A percentile compares a stretch with the other conserved stretches of the same genome.
phyloP scores from a whole-genome alignment of 2,888 invertebrate species.

The Cybosia mesomella region DNA sequence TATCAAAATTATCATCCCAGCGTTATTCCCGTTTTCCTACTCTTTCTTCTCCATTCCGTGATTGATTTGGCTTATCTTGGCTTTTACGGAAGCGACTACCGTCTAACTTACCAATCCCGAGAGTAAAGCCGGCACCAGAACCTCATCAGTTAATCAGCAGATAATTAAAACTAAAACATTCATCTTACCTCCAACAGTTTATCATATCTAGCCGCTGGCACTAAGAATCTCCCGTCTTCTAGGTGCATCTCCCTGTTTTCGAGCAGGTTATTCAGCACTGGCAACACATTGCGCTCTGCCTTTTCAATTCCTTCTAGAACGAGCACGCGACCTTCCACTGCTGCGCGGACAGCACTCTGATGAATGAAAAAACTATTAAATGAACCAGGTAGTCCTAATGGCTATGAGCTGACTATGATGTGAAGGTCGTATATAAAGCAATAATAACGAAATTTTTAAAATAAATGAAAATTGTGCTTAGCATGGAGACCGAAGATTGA shows the following conservation, averaged over 20 bases:
- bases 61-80: neutral
- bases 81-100: neutral
- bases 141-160: too few species aligned
- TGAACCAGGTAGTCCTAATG: neutral
- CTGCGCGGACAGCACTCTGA: slow-evolving; percentile 97
- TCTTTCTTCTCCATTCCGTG: neutral
- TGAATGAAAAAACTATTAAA: slow-evolving; percentile 11
- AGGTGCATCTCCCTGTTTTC: slow-evolving; percentile 99
- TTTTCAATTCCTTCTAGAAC: slow-evolving; percentile 98
- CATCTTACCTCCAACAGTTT: slow-evolving; percentile 91
- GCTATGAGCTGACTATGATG: neutral
- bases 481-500: too few species aligned
- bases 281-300: slow-evolving; percentile 98
- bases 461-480: too few species aligned
- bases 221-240: slow-evolving; percentile 97
- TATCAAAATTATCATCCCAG: too few species aligned
- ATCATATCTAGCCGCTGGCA: slow-evolving; percentile 96
- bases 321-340: slow-evolving; percentile 94
- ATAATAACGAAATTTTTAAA: neutral
- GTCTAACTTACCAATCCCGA: neutral
- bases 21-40: too few species aligned
- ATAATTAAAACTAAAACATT: neutral
- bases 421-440: neutral
- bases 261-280: slow-evolving; percentile 97
- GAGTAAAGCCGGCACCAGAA: too few species aligned